A percentile compares a stretch with the other conserved stretches of the same genome.
These are phyloP conservation scores for Triplophysa rosa DNA, from an alignment of 2,113 vertebrate species.

Conservation along the genomic window DNA sequence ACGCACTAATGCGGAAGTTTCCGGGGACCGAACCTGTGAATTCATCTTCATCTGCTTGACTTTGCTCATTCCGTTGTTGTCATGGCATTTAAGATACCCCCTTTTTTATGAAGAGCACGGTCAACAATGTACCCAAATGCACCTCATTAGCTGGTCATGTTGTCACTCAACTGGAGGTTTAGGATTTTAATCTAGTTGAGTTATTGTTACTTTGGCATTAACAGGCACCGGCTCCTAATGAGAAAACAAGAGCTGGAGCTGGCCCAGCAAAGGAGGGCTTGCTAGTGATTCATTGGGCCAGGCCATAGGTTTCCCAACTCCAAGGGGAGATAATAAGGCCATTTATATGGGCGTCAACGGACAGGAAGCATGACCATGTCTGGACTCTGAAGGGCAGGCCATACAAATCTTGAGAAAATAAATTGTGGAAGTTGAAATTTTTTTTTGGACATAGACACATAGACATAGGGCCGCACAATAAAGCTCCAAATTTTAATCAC, in stretches of 20 bases:
- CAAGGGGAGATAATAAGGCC: conserved; percentile 71
- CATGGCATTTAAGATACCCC: conserved; percentile 78
- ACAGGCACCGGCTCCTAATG: conserved; percentile 49
- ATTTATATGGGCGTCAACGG: conserved; percentile 71
- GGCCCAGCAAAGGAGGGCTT: conserved; percentile 47
- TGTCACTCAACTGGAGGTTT: conserved; percentile 69
- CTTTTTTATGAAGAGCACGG: conserved; percentile 71
- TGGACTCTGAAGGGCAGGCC: conserved; percentile 57
- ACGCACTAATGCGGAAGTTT: conserved; percentile 81
- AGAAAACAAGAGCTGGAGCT: conserved; percentile 59
- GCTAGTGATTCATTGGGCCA: conserved; percentile 57
- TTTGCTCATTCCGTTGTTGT: conserved; percentile 77
- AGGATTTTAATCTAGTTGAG: conserved; percentile 81
- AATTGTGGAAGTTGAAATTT: conserved; percentile 26
- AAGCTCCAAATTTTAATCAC: too few relatives aligned
- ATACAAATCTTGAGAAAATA: conserved; percentile 43
- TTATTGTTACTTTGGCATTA: conserved; percentile 74
- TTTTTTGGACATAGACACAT: background rate
- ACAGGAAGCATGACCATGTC: conserved; percentile 50
- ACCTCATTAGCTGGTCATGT: conserved; percentile 79
- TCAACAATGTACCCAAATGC: conserved; percentile 84
- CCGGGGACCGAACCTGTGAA: conserved; percentile 71
- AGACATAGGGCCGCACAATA: too few relatives aligned
- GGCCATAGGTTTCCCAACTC: conserved; percentile 56
- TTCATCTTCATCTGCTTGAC: conserved; percentile 84